Percentiles rank a stretch among this genome's conserved stretches.
Evolutionary conservation across 2,888 invertebrate genomes (phyloP).

Genomic region (Cosmia pyralina): DNA sequence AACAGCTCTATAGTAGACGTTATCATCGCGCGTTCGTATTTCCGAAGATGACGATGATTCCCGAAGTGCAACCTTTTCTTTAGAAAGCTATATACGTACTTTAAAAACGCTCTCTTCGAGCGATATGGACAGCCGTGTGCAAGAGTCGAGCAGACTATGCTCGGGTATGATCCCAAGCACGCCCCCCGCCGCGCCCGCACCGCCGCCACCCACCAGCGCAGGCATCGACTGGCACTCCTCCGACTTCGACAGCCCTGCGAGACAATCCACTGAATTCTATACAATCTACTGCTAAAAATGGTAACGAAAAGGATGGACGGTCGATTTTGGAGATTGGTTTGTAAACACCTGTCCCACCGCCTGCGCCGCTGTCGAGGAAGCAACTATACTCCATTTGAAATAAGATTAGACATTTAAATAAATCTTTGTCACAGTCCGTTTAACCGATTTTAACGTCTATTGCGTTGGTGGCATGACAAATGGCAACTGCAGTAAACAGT

Average conservation of each 20-base stretch:
- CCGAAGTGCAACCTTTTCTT: neutral
- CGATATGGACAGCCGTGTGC: slow-evolving; percentile 96
- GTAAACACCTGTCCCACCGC: neutral
- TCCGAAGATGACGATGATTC: neutral
- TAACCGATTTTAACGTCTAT: too few relatives aligned
- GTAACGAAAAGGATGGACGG: neutral
- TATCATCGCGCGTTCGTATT: neutral
- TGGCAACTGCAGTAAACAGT: too few relatives aligned
- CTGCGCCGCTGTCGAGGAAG: neutral
- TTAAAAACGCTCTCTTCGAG: slow-evolving; percentile 92
- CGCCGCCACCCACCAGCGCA: slow-evolving; percentile 93
- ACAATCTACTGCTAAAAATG: slow-evolving; percentile 38
- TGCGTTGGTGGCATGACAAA: too few relatives aligned
- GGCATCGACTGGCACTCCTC: slow-evolving; percentile 98
- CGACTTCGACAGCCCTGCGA: slow-evolving; percentile 93
- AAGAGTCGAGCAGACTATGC: slow-evolving; percentile 95
- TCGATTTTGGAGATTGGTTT: neutral
- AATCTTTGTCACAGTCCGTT: too few relatives aligned
- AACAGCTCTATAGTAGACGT: neutral
- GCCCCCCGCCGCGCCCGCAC: slow-evolving; percentile 89
- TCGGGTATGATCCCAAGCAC: slow-evolving; percentile 94
- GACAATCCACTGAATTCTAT: slow-evolving; percentile 43
- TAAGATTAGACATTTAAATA: too few relatives aligned
- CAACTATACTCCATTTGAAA: too few relatives aligned
- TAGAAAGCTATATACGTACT: slow-evolving; percentile 67